Percentiles rank a stretch among this genome's conserved stretches.
Conservation (phyloP, 2,888 invertebrate species). For the Cryptus armator region DNA sequence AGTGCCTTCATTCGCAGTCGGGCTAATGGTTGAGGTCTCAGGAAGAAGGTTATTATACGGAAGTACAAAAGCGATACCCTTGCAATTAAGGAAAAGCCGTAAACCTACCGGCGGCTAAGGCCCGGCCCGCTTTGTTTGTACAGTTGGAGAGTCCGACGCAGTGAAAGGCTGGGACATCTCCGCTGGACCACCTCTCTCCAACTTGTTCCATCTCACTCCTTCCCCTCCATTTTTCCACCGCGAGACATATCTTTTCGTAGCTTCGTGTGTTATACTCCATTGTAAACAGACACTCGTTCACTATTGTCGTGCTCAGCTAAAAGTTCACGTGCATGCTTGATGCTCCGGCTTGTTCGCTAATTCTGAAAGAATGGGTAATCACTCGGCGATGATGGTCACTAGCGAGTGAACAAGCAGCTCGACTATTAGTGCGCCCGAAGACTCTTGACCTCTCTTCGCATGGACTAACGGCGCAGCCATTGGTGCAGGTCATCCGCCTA, state of each 20-base stretch:
- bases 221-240: conserved; percentile 44
- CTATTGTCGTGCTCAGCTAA: conserved; percentile 41
- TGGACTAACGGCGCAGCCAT: background rate
- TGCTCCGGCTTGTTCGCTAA: conserved; percentile 74
- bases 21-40: conserved; percentile 66
- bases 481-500: conserved; percentile 29
- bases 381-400: conserved; percentile 66
- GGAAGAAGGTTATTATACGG: conserved; percentile 81
- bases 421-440: conserved; percentile 47
- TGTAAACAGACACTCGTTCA: conserved; percentile 57
- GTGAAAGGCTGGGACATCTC: conserved; percentile 59
- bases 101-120: conserved; percentile 72
- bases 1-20: conserved; percentile 65
- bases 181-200: conserved; percentile 52
- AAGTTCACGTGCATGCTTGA: conserved; percentile 73
- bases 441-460: conserved; percentile 58
- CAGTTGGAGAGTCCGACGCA: conserved; percentile 54
- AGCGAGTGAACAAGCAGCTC: conserved; percentile 24
- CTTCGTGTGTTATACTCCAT: conserved; percentile 38
- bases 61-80: conserved; percentile 83
- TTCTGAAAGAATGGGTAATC: conserved; percentile 82
- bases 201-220: conserved; percentile 38
- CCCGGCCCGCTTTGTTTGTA: conserved; percentile 59
- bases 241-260: conserved; percentile 38
- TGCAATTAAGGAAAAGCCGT: conserved; percentile 82